Percentiles rank a stretch among this genome's conserved stretches.
phyloP scores from a whole-genome alignment of 2,797 vertebrate genomes.

The Danio aesculapii region DNA sequence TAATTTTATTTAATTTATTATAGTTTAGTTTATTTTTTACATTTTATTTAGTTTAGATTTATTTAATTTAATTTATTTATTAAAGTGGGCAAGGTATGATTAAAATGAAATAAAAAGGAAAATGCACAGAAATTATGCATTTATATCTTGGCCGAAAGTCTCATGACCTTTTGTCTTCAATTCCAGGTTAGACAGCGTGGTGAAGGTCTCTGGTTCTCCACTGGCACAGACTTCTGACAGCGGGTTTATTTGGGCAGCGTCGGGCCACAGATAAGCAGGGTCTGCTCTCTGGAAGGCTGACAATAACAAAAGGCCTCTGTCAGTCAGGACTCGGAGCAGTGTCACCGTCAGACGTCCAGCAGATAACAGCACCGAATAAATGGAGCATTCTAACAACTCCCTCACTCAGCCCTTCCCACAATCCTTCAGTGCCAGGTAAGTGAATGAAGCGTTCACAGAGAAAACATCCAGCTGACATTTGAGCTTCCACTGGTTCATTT shows the following conservation, averaged over 20 bases:
- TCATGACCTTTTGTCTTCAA: slow-evolving; percentile 42
- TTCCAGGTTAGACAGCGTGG: slow-evolving; percentile 37
- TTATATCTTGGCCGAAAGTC: slow-evolving; percentile 18
- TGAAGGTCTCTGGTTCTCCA: slow-evolving; percentile 38
- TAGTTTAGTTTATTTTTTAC: too few relatives aligned
- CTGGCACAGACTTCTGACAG: slow-evolving; percentile 45
- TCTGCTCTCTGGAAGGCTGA: slow-evolving; percentile 57
- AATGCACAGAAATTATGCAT: slow-evolving; percentile 9
- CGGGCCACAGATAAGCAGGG: slow-evolving; percentile 55
- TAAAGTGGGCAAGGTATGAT: too few relatives aligned
- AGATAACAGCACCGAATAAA: slow-evolving; percentile 61
- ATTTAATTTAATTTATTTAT: too few relatives aligned
- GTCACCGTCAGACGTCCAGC: slow-evolving; percentile 60
- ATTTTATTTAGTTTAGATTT: too few relatives aligned
- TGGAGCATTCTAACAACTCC: slow-evolving; percentile 46
- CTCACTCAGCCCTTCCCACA: slow-evolving; percentile 45
- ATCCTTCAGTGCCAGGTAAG: slow-evolving; percentile 36
- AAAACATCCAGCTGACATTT: slow-evolving; percentile 57
- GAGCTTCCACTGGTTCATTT: slow-evolving; percentile 42
- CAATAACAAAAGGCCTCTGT: slow-evolving; percentile 63
- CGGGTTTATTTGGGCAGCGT: slow-evolving; percentile 58
- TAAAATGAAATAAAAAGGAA: too few relatives aligned
- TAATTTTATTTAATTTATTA: too few relatives aligned
- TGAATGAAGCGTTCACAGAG: slow-evolving; percentile 37
- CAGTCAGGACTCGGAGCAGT: slow-evolving; percentile 53